phyloP scores from a whole-genome alignment of 64 coral and sea anemone species.

The Dendrophyllia cribrosa region DNA sequence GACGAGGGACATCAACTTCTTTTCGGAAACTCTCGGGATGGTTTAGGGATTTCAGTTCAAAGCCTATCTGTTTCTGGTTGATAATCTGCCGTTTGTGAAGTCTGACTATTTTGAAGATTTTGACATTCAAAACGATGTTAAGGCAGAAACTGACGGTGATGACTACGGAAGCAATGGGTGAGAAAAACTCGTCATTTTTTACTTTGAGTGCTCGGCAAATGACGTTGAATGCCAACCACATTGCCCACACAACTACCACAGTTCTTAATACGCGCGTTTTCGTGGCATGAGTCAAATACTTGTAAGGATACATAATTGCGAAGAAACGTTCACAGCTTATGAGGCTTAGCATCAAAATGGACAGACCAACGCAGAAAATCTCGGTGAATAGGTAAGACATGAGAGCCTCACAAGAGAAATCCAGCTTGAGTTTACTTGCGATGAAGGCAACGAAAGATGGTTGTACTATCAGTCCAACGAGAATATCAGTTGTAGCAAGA shows the following conservation, averaged over 20 bases:
- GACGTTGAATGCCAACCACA: conserved; percentile 33
- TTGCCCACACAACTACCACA: background rate
- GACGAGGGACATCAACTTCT: background rate
- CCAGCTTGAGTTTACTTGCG: conserved; percentile 15
- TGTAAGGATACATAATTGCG: conserved; percentile 28
- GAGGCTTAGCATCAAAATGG: conserved; percentile 20
- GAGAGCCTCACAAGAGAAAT: conserved; percentile 39
- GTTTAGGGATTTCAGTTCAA: background rate
- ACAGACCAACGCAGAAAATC: conserved; percentile 41
- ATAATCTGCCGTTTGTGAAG: conserved; percentile 16
- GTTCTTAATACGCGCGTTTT: background rate
- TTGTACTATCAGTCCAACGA: conserved; percentile 31
- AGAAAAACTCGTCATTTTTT: conserved; percentile 58
- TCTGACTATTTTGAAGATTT: conserved; percentile 15
- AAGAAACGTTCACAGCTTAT: conserved; percentile 27
- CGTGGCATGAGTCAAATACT: conserved; percentile 1
- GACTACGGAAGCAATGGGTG: conserved; percentile 12
- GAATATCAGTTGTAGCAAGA: conserved; percentile 26
- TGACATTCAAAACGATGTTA: conserved; percentile 9
- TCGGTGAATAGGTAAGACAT: conserved; percentile 37
- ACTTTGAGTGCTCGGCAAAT: conserved; percentile 46
- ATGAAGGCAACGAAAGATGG: conserved; percentile 27
- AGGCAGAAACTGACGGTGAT: background rate
- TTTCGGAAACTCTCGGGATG: background rate
- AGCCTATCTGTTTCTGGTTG: background rate